phyloP scores from a whole-genome alignment of 1,140 invertebrate species.

The Caenorhabditis briggsae region DNA sequence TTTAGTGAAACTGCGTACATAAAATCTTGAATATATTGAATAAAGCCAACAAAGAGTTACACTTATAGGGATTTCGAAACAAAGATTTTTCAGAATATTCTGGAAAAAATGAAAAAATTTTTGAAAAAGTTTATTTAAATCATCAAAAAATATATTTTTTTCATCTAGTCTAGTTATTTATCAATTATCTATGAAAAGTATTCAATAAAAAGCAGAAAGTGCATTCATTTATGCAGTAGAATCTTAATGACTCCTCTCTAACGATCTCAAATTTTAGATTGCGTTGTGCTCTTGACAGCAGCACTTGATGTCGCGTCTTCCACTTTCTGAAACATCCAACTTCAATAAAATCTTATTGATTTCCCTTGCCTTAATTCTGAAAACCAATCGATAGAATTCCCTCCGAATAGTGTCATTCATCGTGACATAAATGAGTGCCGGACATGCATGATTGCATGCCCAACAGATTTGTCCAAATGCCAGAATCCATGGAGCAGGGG shows the following conservation, averaged over 20 bases:
- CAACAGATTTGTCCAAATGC: conserved; percentile 57
- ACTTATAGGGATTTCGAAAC: no score
- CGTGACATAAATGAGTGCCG: conserved; percentile 57
- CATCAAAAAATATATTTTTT: no score
- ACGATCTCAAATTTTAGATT: background rate
- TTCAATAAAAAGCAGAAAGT: background rate
- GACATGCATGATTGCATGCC: conserved; percentile 52
- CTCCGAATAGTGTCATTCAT: conserved; percentile 29
- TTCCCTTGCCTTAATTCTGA: background rate
- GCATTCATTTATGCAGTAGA: no score
- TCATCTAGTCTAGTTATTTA: no score
- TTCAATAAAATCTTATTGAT: background rate
- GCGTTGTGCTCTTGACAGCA: background rate
- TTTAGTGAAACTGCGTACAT: no score
- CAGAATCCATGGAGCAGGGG: conserved; percentile 44
- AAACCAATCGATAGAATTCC: conserved; percentile 22
- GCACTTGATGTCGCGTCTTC: background rate
- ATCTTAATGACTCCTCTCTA: no score
- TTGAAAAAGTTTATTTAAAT: no score
- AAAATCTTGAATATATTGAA: no score
- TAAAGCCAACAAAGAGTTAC: no score
- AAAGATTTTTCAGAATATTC: no score
- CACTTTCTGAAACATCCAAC: background rate
- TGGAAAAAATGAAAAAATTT: no score
- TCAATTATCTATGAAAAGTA: no score